These are phyloP conservation scores for Coenobita brevimanus DNA, from an alignment of 1,140 invertebrate genomes.

Conservation along the genomic window DNA sequence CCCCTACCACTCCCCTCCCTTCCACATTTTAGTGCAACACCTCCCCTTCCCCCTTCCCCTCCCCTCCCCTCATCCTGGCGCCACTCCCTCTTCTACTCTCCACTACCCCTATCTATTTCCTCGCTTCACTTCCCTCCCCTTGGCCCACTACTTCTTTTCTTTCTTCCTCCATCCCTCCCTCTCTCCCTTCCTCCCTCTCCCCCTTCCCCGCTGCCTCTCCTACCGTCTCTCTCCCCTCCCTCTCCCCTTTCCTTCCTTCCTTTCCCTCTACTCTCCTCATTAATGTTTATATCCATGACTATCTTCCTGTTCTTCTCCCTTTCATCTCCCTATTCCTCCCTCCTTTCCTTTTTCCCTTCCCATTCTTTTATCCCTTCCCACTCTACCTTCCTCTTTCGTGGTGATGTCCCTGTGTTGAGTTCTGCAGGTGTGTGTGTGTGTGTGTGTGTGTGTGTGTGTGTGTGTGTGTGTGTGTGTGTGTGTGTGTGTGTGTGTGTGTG, in stretches of 20 bases:
- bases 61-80: not conserved
- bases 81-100: not conserved
- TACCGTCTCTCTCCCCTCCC: not conserved
- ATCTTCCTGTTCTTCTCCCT: too few relatives aligned
- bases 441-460: not conserved
- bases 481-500: not conserved
- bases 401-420: not conserved
- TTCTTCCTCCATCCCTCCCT: not conserved
- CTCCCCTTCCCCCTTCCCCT: not conserved
- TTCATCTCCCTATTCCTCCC: not conserved
- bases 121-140: not conserved
- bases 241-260: not conserved
- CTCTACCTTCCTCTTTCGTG: not conserved
- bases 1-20: not conserved
- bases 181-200: not conserved
- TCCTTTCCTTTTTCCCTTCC: not conserved
- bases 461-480: not conserved
- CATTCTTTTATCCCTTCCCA: not conserved
- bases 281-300: not conserved
- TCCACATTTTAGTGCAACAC: not conserved
- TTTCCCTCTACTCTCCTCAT: not conserved
- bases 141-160: not conserved
- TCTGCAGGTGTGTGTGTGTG: not conserved
- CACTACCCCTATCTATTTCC: not conserved
- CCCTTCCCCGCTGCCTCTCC: slow-evolving; percentile 1